Conservation (phyloP, 2,113 vertebrate species). For the Gnathonemus echidnorhynchus region DNA sequence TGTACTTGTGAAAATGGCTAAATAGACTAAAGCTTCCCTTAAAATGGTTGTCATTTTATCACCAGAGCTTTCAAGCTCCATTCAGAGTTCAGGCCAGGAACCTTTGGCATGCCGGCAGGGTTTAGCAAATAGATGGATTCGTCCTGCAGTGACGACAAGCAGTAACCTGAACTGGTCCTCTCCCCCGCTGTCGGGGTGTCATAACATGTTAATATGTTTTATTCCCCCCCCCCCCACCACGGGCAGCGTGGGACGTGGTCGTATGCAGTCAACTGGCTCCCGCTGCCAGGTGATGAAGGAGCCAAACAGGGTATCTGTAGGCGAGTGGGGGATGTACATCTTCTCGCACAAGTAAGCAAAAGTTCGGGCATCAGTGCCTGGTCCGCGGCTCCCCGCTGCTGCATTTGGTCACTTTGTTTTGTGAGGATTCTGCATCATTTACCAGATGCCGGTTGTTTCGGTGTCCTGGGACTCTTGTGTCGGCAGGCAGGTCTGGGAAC, state of each 20-base stretch:
- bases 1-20: not conserved
- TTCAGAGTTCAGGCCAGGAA: not conserved
- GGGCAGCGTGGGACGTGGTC: not conserved
- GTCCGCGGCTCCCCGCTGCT: not conserved
- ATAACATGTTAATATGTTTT: not conserved
- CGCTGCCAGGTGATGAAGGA: not conserved
- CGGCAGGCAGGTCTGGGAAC: not conserved
- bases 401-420: not conserved
- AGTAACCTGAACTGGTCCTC: constrained; percentile 1
- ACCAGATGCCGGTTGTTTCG: not conserved
- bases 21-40: not conserved
- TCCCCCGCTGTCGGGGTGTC: not conserved
- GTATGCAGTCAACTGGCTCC: not conserved
- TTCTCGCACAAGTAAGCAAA: not conserved
- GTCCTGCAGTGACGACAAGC: not conserved
- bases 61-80: not conserved
- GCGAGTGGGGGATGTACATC: not conserved
- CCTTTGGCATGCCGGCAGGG: not conserved
- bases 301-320: not conserved
- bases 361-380: not conserved
- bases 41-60: not conserved
- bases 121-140: constrained; percentile 31
- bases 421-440: not conserved
- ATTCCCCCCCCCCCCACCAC: not conserved
- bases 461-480: not conserved